Base-by-base conservation (phyloP, 1,140 invertebrate species). In the Trichonephila clavipes region DNA sequence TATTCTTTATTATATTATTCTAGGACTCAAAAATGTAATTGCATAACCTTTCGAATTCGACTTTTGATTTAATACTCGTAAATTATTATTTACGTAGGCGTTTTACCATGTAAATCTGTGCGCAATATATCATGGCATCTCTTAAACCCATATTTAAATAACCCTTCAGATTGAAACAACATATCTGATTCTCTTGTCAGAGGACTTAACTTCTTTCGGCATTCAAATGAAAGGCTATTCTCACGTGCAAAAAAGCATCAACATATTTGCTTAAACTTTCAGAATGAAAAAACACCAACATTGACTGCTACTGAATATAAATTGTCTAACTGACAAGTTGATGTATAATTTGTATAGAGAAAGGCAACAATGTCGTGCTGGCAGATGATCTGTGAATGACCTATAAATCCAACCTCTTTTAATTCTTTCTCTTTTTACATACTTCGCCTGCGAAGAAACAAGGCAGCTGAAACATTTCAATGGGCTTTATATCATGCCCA, bases 301-400 rank as follows among this genome's bases (percentile, higher is more conserved):
- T 40, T 77, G 86, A 40, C 86, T 64, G 21, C 19, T 44, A 6
- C 62, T 64, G 86, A 62, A 88, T 88, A 88, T 88, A 24, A 88
- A 88, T 62, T 88, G 34, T 34, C 5, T 12, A 19, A 16, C 12
- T 64, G 86, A 88, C 86, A 88, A 61, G 59, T 64, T 88, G 59
- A 62, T 64, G 18, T 58, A 64, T 34, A 19, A 12, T 88, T 28
- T 88, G 62, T 64, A 87, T 34, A 64, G 12, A 4, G 28, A 21
- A 88, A 88, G 59, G n/a, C 64, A 88, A 88, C 86, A 88, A 85
- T 88, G 62, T 66, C 21, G 86, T 34, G 61, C 86, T 34, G 59
- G 86, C 86, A 64, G 59, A 40, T 66, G 59, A 88, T 88, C 86
- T 18, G 86, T 18, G 86, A 40, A 88, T 64, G 59, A 64, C 86